Evolutionary conservation across 2,888 invertebrate genomes (phyloP).

Genomic region (Anoplius nigerrimus): DNA sequence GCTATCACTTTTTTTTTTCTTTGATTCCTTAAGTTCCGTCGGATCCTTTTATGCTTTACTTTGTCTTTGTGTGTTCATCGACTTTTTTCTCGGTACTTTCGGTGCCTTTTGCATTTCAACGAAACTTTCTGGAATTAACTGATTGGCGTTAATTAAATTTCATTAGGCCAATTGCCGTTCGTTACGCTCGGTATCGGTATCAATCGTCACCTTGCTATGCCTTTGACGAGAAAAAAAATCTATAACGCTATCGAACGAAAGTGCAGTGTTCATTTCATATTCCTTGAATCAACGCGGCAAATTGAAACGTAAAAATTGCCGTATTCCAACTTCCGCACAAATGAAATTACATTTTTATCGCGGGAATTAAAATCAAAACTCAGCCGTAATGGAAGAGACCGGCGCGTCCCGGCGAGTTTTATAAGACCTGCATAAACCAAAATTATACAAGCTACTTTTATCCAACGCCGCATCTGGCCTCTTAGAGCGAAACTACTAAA

Average conservation of each 20-base stretch:
- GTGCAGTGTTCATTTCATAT: neutral
- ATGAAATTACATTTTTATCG: too few relatives aligned
- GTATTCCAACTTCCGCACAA: too few relatives aligned
- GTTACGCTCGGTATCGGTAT: slow-evolving; percentile 15
- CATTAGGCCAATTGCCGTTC: slow-evolving; percentile 44
- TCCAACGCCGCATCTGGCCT: too few relatives aligned
- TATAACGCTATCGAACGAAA: neutral
- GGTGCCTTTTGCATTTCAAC: slow-evolving; percentile 5
- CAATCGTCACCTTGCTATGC: neutral
- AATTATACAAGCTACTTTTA: neutral
- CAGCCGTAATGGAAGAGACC: too few relatives aligned
- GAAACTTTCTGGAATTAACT: slow-evolving; percentile 18
- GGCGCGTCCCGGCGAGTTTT: neutral
- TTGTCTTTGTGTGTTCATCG: neutral
- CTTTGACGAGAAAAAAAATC: neutral
- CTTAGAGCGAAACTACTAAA: slow-evolving; percentile 34
- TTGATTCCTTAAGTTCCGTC: slow-evolving; percentile 6
- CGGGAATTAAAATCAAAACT: too few relatives aligned
- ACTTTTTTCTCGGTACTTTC: slow-evolving; percentile 7
- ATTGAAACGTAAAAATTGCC: too few relatives aligned
- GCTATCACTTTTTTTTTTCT: neutral
- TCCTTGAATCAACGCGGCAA: neutral
- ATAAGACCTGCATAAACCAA: neutral
- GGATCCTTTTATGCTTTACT: slow-evolving; percentile 5
- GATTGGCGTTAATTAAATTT: slow-evolving; percentile 57